Conservation (phyloP, 2,888 invertebrate species). For the Acronicta leporina region DNA sequence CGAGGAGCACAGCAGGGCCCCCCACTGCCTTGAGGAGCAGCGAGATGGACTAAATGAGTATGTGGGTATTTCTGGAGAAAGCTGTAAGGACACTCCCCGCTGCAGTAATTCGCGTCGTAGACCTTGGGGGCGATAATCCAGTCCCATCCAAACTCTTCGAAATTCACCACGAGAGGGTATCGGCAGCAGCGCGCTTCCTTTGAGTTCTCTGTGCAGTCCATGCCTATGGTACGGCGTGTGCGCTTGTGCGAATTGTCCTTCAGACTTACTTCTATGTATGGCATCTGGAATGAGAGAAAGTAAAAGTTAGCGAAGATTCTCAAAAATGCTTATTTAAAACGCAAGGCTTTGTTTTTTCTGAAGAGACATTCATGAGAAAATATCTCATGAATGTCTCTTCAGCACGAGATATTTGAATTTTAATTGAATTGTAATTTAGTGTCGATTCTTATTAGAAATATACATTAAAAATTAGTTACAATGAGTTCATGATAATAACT, state of each 20-base stretch:
- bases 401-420: too few species aligned
- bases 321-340: too few species aligned
- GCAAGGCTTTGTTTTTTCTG: too few species aligned
- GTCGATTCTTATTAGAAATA: too few species aligned
- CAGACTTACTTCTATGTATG: slow-evolving; percentile 87
- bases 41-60: slow-evolving; percentile 95
- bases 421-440: too few species aligned
- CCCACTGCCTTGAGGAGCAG: slow-evolving; percentile 92
- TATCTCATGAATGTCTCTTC: too few species aligned
- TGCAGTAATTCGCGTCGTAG: slow-evolving; percentile 98
- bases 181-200: slow-evolving; percentile 97
- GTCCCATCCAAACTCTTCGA: slow-evolving; percentile 98
- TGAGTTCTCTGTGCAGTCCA: slow-evolving; percentile 95
- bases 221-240: slow-evolving; percentile 93
- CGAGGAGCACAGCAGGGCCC: slow-evolving; percentile 98
- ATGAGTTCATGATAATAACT: too few species aligned
- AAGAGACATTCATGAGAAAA: too few species aligned
- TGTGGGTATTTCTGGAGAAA: slow-evolving; percentile 96
- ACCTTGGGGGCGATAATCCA: slow-evolving; percentile 98
- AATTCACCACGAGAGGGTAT: slow-evolving; percentile 97
- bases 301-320: neutral
- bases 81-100: slow-evolving; percentile 97
- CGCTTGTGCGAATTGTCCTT: slow-evolving; percentile 89
- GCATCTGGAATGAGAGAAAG: slow-evolving; percentile 77
- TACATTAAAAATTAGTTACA: too few species aligned